A percentile compares a stretch with the other conserved stretches of the same genome.
Conservation (phyloP, 1,140 invertebrate genomes). For the Bacillus rossius region DNA sequence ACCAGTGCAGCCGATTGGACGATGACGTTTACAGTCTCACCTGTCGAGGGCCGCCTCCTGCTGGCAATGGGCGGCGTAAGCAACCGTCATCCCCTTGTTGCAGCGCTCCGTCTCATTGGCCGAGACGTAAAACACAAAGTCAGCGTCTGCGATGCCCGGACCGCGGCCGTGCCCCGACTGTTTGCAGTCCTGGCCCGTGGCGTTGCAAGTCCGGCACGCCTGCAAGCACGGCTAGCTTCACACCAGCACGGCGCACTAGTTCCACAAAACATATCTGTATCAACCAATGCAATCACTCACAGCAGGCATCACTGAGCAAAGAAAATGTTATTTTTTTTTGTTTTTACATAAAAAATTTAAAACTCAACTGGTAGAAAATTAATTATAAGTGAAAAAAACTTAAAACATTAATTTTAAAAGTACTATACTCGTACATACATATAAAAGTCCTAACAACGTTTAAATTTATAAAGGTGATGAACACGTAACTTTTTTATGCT, state of each 20-base stretch:
- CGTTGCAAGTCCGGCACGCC: conserved; percentile 81
- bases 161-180: conserved; percentile 46
- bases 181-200: conserved; percentile 73
- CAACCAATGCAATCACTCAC: background rate
- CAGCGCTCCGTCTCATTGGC: conserved; percentile 90
- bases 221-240: conserved; percentile 37
- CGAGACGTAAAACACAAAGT: conserved; percentile 97
- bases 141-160: conserved; percentile 74
- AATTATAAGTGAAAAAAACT: background rate
- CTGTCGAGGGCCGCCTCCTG: conserved; percentile 89
- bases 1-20: no score
- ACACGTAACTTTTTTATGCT: no score
- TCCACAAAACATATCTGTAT: no score
- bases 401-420: background rate
- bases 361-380: background rate
- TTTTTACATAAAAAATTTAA: background rate
- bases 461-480: no score
- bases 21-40: conserved; percentile 48
- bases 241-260: background rate
- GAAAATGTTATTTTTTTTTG: background rate
- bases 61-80: conserved; percentile 98
- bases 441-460: no score
- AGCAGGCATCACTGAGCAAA: background rate
- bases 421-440: background rate
- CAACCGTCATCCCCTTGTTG: conserved; percentile 83